Base-by-base conservation (phyloP, 2,113 vertebrate species). In the Ciconia boyciana region DNA sequence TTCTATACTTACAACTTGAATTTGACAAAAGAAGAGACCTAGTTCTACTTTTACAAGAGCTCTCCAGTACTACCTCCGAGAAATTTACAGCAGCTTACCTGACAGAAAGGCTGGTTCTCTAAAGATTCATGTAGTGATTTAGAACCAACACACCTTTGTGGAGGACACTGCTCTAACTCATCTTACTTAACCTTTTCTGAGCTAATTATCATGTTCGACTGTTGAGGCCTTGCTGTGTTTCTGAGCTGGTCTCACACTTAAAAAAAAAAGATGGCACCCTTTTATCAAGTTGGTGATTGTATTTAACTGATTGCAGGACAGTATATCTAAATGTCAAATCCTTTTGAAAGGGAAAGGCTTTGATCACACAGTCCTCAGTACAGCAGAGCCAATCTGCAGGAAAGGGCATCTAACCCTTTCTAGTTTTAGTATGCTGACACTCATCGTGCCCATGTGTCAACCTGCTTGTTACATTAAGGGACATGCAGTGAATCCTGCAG, bases 111-210 rank as follows among this genome's bases (percentile, higher is more conserved):
- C 39, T 55, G 36, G 52, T 48, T 88, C 26, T 61, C 54, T 55
- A 48, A 90, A 90, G 61, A 60, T 65, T 88, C 11, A 3, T 25
- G 21, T 6, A 79, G 31, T 44, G 66, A 70, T 85, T 93, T 60
- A 85, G 16, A 89, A 75, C 3, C 10, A 54, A 96, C 94, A 82
- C 44, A 86, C 36, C 48, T 90, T 68, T 80, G 28, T 14, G 54
- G 70, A 89, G 25, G 64, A 84, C 1, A 5, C 7, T 54, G 14
- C 21, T 52, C 34, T 76, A 93, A 57, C 65, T 79, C 54, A 78
- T 75, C 60, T 92, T 65, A 48, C 52, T 83, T 90, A 96, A 81
- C 46, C 76, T 94, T 70, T 88, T 61, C 83, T 32, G 48, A 89
- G 60, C 36, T 68, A 92, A 87, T 92, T 86, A 74, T 43, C 28